phyloP scores from a whole-genome alignment of 2,797 vertebrate species.

The Pangasius mekongensis region DNA sequence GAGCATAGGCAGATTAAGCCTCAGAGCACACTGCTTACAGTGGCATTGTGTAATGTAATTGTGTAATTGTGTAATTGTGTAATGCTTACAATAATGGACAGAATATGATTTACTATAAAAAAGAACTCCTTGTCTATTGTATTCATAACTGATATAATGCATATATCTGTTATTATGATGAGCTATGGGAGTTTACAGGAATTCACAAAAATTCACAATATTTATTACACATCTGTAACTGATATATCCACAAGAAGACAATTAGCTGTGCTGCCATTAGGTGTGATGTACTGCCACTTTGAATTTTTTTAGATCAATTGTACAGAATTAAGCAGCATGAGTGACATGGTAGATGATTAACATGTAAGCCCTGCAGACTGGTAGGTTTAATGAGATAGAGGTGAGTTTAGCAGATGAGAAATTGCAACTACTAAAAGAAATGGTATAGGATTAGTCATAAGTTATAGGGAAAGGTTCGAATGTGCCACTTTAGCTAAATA shows the following conservation, averaged over 20 bases:
- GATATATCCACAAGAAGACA: background rate
- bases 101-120: background rate
- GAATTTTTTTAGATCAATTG: background rate
- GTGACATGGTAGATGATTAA: background rate
- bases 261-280: background rate
- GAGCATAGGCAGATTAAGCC: background rate
- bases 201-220: background rate
- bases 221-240: background rate
- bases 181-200: no score
- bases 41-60: background rate
- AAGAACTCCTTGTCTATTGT: background rate
- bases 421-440: background rate
- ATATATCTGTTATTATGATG: background rate
- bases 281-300: background rate
- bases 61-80: background rate
- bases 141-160: background rate
- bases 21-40: background rate
- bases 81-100: background rate
- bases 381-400: background rate
- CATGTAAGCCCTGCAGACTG: background rate
- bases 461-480: background rate
- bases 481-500: background rate
- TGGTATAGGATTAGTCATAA: background rate
- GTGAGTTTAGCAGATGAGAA: background rate
- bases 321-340: background rate